phyloP scores from a whole-genome alignment of 2,888 invertebrate species.

The Lithophane socia region DNA sequence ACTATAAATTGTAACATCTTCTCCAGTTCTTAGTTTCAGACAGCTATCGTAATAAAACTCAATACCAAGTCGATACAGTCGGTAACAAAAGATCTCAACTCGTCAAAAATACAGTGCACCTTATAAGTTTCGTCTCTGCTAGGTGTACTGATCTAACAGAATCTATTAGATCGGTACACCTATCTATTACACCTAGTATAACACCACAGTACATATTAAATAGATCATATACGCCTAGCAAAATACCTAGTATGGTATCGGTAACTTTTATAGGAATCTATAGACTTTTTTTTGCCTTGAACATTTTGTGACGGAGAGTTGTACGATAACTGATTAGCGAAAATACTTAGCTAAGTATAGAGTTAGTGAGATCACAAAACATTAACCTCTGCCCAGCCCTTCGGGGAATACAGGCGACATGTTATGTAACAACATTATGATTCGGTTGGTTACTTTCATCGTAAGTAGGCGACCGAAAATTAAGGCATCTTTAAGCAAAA shows the following conservation, averaged over 20 bases:
- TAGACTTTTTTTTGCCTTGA: not conserved
- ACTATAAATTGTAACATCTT: slow-evolving; percentile 32
- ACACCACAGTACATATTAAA: no score
- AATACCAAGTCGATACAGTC: slow-evolving; percentile 16
- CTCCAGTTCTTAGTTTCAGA: slow-evolving; percentile 24
- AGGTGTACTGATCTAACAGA: not conserved
- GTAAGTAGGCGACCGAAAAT: not conserved
- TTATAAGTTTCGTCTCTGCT: not conserved
- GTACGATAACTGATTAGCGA: not conserved
- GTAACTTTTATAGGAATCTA: not conserved
- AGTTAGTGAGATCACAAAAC: not conserved
- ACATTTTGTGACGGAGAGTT: not conserved
- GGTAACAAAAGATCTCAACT: not conserved
- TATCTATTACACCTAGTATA: no score
- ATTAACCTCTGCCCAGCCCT: no score
- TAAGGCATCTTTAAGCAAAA: not conserved
- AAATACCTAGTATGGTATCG: not conserved
- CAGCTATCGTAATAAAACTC: slow-evolving; percentile 33
- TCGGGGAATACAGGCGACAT: no score
- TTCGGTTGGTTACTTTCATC: no score
- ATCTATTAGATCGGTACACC: no score
- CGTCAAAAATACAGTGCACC: not conserved
- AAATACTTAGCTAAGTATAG: not conserved
- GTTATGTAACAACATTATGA: not conserved
- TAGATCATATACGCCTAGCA: not conserved